Evolutionary conservation across 2,113 vertebrate species (phyloP).

Genomic region (Ochotona princeps): DNA sequence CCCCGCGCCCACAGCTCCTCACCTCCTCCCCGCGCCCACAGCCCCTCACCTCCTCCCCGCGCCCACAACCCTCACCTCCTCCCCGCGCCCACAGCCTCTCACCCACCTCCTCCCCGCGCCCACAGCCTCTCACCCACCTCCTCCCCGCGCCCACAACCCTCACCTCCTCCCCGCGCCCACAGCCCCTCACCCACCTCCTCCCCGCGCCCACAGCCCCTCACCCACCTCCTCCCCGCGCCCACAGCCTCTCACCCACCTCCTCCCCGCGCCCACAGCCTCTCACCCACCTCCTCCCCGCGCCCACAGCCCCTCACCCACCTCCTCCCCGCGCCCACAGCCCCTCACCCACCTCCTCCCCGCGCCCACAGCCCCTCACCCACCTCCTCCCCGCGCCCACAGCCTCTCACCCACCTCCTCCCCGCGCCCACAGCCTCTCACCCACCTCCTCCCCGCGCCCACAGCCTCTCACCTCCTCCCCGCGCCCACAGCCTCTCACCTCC

Average conservation of each 20-base stretch:
- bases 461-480: constrained; percentile 88
- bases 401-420: neutral
- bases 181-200: too few species aligned
- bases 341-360: rapidly evolving
- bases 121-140: too few species aligned
- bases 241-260: too few species aligned
- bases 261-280: rapidly evolving
- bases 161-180: rapidly evolving
- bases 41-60: constrained; percentile 92
- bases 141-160: neutral
- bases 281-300: too few species aligned
- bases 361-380: too few species aligned
- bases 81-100: rapidly evolving
- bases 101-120: too few species aligned
- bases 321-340: neutral
- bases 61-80: too few species aligned
- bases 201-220: too few species aligned
- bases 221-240: neutral
- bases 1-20: neutral
- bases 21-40: too few species aligned
- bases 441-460: rapidly evolving
- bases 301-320: too few species aligned
- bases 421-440: neutral
- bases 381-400: too few species aligned
- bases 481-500: too few species aligned